Percentiles rank a stretch among this genome's conserved stretches.
These are phyloP conservation scores for Spheniscus mendiculus DNA, from an alignment of 2,113 vertebrate genomes.

Conservation along the genomic window DNA sequence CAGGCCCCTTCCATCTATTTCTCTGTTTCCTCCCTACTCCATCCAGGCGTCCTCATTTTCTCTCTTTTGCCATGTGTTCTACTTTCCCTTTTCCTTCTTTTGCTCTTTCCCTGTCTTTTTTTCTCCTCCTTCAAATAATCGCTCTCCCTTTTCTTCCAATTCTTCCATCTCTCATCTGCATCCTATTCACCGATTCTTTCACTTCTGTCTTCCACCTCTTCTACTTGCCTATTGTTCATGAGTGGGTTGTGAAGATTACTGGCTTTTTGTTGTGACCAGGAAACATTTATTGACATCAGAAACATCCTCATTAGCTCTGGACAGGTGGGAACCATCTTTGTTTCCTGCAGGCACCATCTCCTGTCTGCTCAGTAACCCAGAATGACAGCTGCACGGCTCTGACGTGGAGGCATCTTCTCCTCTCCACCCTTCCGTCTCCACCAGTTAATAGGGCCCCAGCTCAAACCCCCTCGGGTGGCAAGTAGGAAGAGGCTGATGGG, in stretches of 20 bases:
- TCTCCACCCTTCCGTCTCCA: conserved; percentile 12
- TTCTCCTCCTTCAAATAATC: neutral
- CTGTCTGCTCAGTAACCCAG: conserved; percentile 75
- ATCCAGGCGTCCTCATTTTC: neutral
- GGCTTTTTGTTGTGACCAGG: conserved; percentile 12
- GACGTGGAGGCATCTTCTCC: conserved; percentile 30
- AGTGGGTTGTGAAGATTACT: neutral
- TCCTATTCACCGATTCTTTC: neutral
- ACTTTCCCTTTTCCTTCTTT: neutral
- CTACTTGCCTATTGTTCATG: neutral
- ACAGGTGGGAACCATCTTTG: conserved; percentile 71
- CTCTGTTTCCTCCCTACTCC: neutral
- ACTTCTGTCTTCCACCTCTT: neutral
- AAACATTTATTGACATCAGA: conserved; percentile 63
- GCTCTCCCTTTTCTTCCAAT: neutral
- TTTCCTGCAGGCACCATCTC: conserved; percentile 78
- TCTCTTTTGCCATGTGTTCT: neutral
- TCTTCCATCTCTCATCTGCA: neutral
- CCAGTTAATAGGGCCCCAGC: conserved; percentile 39
- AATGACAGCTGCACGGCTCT: conserved; percentile 80
- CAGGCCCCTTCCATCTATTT: neutral
- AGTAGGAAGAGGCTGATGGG: conserved; percentile 52
- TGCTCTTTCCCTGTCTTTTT: neutral
- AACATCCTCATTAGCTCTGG: conserved; percentile 67
- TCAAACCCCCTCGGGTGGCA: conserved; percentile 39